phyloP scores from a whole-genome alignment of 1,140 invertebrate species.

The Aphis craccivora region DNA sequence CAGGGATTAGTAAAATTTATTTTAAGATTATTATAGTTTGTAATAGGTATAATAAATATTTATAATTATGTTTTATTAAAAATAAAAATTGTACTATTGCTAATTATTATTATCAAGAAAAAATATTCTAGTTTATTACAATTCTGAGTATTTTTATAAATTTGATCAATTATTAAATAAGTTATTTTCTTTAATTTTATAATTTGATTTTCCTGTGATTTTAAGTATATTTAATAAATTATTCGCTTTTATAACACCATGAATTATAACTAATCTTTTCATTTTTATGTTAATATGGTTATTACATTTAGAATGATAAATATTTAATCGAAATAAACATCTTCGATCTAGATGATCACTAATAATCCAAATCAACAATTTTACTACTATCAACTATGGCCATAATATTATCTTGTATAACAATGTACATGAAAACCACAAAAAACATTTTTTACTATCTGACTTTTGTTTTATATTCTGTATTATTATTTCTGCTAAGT shows the following conservation, averaged over 20 bases:
- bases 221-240: neutral
- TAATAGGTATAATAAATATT: neutral
- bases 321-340: neutral
- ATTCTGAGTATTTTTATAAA: neutral
- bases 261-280: neutral
- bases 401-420: neutral
- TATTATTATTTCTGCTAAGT: neutral
- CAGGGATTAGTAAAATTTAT: neutral
- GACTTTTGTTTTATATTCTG: neutral
- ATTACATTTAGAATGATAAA: neutral
- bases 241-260: neutral
- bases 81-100: neutral
- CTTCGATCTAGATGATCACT: neutral
- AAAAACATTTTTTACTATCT: neutral
- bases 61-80: neutral
- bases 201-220: neutral
- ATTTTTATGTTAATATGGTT: neutral
- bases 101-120: neutral
- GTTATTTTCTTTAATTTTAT: too few species aligned
- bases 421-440: neutral
- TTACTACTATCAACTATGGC: neutral
- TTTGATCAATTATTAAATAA: neutral
- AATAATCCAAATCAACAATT: neutral
- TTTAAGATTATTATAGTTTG: neutral
- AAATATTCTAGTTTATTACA: neutral